Evolutionary conservation across 2,797 vertebrate genomes (phyloP).

Genomic region (Knipowitschia caucasica): DNA sequence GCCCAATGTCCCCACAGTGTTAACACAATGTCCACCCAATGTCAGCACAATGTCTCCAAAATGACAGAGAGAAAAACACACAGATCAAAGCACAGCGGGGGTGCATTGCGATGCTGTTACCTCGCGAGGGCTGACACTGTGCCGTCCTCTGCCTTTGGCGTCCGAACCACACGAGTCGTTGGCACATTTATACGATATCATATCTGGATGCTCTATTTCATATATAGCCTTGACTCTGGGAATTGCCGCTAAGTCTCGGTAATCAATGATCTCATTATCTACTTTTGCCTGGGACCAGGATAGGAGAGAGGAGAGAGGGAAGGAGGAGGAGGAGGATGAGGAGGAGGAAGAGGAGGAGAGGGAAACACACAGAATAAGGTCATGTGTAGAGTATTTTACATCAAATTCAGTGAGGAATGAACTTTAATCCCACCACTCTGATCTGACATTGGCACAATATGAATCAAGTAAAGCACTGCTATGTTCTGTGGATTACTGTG

Average conservation of each 20-base stretch:
- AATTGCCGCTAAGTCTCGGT: slow-evolving; percentile 94
- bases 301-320: slow-evolving; percentile 12
- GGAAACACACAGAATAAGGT: slow-evolving; percentile 41
- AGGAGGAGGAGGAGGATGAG: slow-evolving; percentile 10
- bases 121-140: slow-evolving; percentile 75
- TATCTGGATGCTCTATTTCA: slow-evolving; percentile 93
- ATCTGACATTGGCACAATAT: slow-evolving; percentile 27
- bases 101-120: slow-evolving; percentile 42
- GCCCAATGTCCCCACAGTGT: too few relatives aligned
- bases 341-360: slow-evolving; percentile 31
- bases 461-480: not conserved
- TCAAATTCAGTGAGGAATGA: slow-evolving; percentile 36
- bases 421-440: slow-evolving; percentile 44
- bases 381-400: slow-evolving; percentile 35
- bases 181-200: slow-evolving; percentile 89
- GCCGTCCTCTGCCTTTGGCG: slow-evolving; percentile 76
- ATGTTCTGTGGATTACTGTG: slow-evolving; percentile 2
- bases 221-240: slow-evolving; percentile 97
- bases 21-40: too few relatives aligned
- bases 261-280: slow-evolving; percentile 95
- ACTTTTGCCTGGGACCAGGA: slow-evolving; percentile 86
- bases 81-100: slow-evolving; percentile 17
- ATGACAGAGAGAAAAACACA: too few relatives aligned
- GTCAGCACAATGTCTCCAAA: too few relatives aligned
- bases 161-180: slow-evolving; percentile 71